Evolutionary conservation across 2,113 vertebrate species (phyloP).

Genomic region (Ivindomyrus marchei): DNA sequence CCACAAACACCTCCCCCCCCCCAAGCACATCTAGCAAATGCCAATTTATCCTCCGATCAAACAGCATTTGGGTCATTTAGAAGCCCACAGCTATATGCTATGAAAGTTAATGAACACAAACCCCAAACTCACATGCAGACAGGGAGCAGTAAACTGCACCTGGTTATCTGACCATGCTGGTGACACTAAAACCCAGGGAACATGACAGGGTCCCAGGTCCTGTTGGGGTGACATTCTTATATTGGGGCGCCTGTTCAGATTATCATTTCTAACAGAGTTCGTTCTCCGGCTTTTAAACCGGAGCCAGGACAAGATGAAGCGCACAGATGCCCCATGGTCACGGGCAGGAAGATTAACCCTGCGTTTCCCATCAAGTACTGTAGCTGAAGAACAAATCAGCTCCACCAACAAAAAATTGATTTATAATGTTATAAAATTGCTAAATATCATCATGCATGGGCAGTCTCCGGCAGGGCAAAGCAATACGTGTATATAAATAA

Average conservation of each 20-base stretch:
- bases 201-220: neutral
- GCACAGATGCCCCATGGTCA: neutral
- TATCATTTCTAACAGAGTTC: neutral
- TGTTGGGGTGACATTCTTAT: neutral
- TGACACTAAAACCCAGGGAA: neutral
- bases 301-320: neutral
- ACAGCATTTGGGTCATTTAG: slow-evolving; percentile 87
- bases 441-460: neutral
- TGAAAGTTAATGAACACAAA: slow-evolving; percentile 40
- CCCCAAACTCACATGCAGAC: neutral
- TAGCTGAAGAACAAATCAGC: neutral
- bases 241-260: neutral
- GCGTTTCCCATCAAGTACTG: neutral
- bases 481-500: neutral
- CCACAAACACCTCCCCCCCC: slow-evolving; percentile 31
- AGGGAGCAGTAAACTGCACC: neutral
- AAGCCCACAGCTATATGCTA: slow-evolving; percentile 76
- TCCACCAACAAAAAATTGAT: neutral
- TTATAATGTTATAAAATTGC: neutral
- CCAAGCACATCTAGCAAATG: slow-evolving; percentile 61
- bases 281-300: neutral
- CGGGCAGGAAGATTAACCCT: neutral
- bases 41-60: slow-evolving; percentile 90
- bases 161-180: neutral
- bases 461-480: neutral